phyloP scores from a whole-genome alignment of 2,113 vertebrate genomes.

The Sialia sialis region DNA sequence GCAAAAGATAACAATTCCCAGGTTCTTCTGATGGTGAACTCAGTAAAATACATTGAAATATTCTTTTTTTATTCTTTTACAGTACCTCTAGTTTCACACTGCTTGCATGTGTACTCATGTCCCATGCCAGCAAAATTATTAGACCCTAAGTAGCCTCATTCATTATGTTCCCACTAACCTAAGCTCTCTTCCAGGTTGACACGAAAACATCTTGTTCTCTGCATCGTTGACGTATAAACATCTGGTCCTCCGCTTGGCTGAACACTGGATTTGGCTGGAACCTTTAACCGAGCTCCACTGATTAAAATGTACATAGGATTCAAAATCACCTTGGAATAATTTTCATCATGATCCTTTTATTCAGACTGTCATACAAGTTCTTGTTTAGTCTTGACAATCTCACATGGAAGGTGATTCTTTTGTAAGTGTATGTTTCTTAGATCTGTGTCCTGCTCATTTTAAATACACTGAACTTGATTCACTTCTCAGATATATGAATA shows the following conservation, averaged over 20 bases:
- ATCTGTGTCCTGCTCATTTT: not conserved
- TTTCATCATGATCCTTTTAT: not conserved
- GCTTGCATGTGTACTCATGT: not conserved
- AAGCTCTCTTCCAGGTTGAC: not conserved
- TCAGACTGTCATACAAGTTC: not conserved
- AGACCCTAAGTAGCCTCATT: not conserved
- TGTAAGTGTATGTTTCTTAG: not conserved
- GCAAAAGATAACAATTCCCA: not conserved
- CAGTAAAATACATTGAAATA: not conserved
- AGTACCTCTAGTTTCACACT: not conserved
- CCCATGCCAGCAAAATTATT: not conserved
- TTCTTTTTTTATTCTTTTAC: not conserved
- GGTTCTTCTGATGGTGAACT: not conserved
- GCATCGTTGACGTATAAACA: not conserved
- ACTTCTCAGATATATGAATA: not conserved
- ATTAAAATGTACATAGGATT: not conserved
- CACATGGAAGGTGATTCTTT: not conserved
- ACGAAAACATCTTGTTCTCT: not conserved
- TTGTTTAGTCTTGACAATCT: not conserved
- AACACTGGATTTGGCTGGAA: not conserved
- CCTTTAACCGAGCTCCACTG: not conserved
- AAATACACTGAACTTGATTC: not conserved
- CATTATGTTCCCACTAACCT: not conserved
- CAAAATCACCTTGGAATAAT: not conserved
- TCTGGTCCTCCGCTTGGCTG: not conserved